phyloP scores from a whole-genome alignment of 2,888 invertebrate species.

The Drosophila melanosoma region DNA sequence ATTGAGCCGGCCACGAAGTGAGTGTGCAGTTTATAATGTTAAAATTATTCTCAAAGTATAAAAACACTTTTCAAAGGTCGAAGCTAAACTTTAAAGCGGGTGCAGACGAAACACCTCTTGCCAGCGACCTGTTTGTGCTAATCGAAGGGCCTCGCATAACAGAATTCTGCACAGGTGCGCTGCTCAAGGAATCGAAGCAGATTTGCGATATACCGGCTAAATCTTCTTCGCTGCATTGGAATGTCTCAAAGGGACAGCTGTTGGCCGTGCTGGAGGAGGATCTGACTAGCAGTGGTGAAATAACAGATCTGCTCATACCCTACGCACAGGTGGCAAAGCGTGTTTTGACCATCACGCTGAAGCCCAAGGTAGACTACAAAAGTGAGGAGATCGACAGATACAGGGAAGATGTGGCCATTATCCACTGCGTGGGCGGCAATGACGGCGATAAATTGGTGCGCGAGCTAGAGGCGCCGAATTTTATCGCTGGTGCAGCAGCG shows the following conservation, averaged over 20 bases:
- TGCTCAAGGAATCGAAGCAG: slow-evolving; percentile 62
- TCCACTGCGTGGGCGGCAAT: slow-evolving; percentile 75
- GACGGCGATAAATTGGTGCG: slow-evolving; percentile 46
- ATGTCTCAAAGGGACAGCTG: slow-evolving; percentile 50
- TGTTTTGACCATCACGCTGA: slow-evolving; percentile 80
- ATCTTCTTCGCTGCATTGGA: slow-evolving; percentile 67
- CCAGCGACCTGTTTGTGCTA: slow-evolving; percentile 74
- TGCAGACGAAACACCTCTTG: slow-evolving; percentile 33
- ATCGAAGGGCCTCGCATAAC: slow-evolving; percentile 79
- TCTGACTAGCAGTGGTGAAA: slow-evolving; percentile 78
- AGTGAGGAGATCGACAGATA: slow-evolving; percentile 76
- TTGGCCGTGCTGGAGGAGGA: slow-evolving; percentile 81
- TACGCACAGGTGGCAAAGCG: slow-evolving; percentile 73
- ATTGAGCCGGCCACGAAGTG: slow-evolving; percentile 65
- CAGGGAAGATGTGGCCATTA: slow-evolving; percentile 78
- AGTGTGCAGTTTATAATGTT: slow-evolving; percentile 23
- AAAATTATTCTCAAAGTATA: neutral
- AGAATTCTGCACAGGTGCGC: slow-evolving; percentile 72
- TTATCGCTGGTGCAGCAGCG: slow-evolving; percentile 83
- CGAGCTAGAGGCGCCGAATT: slow-evolving; percentile 83
- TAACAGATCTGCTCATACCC: slow-evolving; percentile 76
- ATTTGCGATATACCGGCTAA: slow-evolving; percentile 75
- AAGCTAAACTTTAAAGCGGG: slow-evolving; percentile 57
- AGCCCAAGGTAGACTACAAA: slow-evolving; percentile 83
- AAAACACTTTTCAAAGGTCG: slow-evolving; percentile 50